Evolutionary conservation across 2,888 invertebrate genomes (phyloP).

Genomic region (Drosophila buzzatii): DNA sequence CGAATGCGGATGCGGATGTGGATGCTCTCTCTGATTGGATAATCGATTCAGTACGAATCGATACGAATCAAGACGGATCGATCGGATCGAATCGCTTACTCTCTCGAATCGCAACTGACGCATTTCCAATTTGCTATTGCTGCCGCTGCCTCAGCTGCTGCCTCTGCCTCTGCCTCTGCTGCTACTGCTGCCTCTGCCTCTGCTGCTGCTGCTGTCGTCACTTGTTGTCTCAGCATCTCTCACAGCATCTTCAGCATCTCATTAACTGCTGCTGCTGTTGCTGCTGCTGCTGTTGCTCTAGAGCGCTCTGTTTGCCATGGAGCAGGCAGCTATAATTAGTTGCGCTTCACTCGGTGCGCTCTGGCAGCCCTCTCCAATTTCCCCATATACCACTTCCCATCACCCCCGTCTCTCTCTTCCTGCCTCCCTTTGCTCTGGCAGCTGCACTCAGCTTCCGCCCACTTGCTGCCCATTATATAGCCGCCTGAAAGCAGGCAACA

Average conservation of each 20-base stretch:
- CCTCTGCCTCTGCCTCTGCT: not conserved
- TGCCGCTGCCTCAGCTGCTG: constrained; percentile 4
- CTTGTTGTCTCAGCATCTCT: constrained; percentile 5
- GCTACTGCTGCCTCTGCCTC: not conserved
- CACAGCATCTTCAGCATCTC: constrained; percentile 10
- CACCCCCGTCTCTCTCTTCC: not conserved
- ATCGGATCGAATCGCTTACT: constrained; percentile 25
- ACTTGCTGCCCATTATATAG: not conserved
- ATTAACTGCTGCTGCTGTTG: constrained; percentile 13
- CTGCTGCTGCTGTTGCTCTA: not conserved
- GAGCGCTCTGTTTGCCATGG: constrained; percentile 10
- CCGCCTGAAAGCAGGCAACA: constrained; percentile 32
- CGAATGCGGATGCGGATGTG: not conserved
- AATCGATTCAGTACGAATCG: not conserved
- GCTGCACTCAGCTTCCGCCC: constrained; percentile 1
- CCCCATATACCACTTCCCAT: not conserved
- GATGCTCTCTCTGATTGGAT: not conserved
- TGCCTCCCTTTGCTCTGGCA: not conserved
- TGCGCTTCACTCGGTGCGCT: constrained; percentile 7
- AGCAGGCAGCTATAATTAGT: constrained; percentile 42
- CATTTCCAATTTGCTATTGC: constrained; percentile 30
- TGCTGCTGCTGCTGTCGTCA: not conserved
- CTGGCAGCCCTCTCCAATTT: constrained; percentile 31
- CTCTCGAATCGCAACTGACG: constrained; percentile 54
- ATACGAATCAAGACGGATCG: not conserved